Evolutionary conservation across 2,113 vertebrate species (phyloP).

Genomic region (Ictalurus furcatus): DNA sequence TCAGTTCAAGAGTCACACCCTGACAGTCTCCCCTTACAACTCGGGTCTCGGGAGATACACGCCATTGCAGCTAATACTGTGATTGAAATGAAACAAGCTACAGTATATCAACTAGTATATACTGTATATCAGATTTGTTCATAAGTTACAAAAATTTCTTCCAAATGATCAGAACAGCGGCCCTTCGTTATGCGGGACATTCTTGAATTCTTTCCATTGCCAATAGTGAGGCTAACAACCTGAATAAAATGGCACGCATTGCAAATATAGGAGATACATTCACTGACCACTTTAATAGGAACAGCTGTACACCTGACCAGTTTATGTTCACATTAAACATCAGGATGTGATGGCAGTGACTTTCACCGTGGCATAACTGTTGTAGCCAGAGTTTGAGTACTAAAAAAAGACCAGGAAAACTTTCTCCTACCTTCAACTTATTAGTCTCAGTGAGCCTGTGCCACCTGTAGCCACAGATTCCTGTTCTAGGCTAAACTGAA

Average conservation of each 20-base stretch:
- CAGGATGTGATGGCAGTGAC: not conserved
- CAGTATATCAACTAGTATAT: not conserved
- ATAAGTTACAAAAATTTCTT: not conserved
- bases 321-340: not conserved
- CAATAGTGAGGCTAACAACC: too few species aligned
- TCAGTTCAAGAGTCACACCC: not conserved
- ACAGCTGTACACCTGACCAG: not conserved
- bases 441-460: not conserved
- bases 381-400: not conserved
- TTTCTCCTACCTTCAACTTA: not conserved
- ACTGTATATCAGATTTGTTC: not conserved
- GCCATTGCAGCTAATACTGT: not conserved
- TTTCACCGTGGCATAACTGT: not conserved
- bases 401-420: not conserved
- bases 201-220: not conserved
- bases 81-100: not conserved
- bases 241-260: not conserved
- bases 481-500: not conserved
- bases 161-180: not conserved
- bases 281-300: not conserved
- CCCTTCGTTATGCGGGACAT: not conserved
- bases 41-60: not conserved
- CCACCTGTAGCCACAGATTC: not conserved
- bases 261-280: not conserved
- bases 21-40: slow-evolving; percentile 30